Percentiles rank a stretch among this genome's conserved stretches.
These are phyloP conservation scores for Lepeophtheirus nordmannii DNA, from an alignment of 2,888 invertebrate species.

Conservation along the genomic window DNA sequence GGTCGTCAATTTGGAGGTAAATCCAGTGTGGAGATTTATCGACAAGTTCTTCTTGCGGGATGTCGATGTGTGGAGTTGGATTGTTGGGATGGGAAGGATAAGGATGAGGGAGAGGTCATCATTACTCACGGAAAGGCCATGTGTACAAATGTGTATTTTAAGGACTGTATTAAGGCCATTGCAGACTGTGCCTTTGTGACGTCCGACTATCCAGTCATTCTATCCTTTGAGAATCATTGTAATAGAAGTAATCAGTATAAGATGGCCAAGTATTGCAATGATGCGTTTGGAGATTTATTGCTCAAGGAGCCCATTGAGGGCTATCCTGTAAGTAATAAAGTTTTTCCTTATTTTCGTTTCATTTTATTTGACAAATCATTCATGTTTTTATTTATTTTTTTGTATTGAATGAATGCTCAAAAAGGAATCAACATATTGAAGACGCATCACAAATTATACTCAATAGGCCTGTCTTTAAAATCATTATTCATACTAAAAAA, in stretches of 20 bases:
- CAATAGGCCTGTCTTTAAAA: too few relatives aligned
- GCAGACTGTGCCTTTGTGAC: constrained; percentile 96
- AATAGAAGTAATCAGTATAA: constrained; percentile 82
- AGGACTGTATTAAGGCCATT: constrained; percentile 33
- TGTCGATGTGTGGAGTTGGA: constrained; percentile 81
- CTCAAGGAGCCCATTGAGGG: constrained; percentile 74
- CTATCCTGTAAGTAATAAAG: constrained; percentile 55
- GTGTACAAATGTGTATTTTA: constrained; percentile 97
- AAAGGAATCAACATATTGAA: too few relatives aligned
- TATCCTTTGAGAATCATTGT: constrained; percentile 98
- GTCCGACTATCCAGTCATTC: constrained; percentile 87
- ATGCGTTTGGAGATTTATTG: constrained; percentile 81
- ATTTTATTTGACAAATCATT: too few relatives aligned
- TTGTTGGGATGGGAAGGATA: constrained; percentile 96
- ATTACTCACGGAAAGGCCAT: constrained; percentile 99
- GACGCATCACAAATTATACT: too few relatives aligned
- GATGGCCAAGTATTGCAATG: constrained; percentile 96
- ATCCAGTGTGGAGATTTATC: constrained; percentile 93
- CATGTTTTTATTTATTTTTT: too few relatives aligned
- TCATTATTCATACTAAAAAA: too few relatives aligned
- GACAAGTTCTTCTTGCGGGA: constrained; percentile 81
- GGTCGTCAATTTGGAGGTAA: constrained; percentile 96
- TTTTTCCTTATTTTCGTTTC: too few relatives aligned
- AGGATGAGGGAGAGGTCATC: constrained; percentile 87
- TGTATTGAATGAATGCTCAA: too few relatives aligned